Conservation (phyloP, 2,797 vertebrate genomes). For the Scomberomorus guttatus region DNA sequence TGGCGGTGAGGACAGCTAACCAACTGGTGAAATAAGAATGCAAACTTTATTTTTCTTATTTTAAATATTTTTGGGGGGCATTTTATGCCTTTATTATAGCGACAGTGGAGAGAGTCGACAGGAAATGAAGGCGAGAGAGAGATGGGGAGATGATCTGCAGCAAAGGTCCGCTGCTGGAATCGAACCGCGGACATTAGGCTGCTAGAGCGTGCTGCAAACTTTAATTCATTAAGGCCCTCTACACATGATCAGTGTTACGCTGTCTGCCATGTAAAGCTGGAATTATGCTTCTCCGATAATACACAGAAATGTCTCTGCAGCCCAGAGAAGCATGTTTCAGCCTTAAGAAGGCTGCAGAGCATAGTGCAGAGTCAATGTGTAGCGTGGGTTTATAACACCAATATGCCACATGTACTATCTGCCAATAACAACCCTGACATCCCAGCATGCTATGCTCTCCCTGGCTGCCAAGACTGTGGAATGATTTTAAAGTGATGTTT, state of each 20-base stretch:
- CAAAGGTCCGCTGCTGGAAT: no score
- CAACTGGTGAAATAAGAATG: background rate
- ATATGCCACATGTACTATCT: background rate
- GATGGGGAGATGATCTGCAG: no score
- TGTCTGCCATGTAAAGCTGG: background rate
- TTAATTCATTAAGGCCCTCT: background rate
- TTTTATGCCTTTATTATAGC: no score
- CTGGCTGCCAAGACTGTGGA: background rate
- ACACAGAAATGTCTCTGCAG: no score
- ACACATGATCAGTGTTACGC: constrained; percentile 27
- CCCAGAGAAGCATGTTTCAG: no score
- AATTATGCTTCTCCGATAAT: background rate
- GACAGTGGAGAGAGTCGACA: no score
- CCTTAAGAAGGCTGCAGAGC: background rate
- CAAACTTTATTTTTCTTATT: background rate
- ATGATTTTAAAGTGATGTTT: no score
- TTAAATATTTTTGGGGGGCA: no score
- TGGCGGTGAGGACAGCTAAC: constrained; percentile 1
- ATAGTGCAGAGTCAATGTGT: background rate
- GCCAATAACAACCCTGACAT: background rate
- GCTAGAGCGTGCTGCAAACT: no score
- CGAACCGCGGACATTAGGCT: no score
- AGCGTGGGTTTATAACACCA: background rate
- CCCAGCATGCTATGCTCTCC: background rate
- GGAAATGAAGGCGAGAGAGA: no score